These are phyloP conservation scores for Latrodectus geometricus DNA, from an alignment of 1,140 invertebrate species.

Conservation along the genomic window DNA sequence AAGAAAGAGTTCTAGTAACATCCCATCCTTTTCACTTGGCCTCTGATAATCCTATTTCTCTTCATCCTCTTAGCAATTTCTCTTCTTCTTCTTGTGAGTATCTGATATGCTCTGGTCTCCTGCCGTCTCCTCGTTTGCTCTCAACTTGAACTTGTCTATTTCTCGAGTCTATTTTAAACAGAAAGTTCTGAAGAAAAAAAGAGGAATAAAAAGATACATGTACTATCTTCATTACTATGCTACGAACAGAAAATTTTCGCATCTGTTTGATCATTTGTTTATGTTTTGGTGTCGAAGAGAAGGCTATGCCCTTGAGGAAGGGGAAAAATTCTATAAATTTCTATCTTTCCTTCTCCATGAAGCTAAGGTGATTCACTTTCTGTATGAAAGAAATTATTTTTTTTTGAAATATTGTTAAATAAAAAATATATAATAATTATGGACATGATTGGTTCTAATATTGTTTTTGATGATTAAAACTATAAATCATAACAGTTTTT, in stretches of 20 bases:
- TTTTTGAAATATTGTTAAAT: too few relatives aligned
- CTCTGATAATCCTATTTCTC: conserved; percentile 24
- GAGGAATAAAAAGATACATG: neutral
- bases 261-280: conserved; percentile 48
- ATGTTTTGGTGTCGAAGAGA: conserved; percentile 4
- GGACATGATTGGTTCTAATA: too few relatives aligned
- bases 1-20: neutral
- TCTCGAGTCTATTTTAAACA: conserved; percentile 40
- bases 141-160: conserved; percentile 26
- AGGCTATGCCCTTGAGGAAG: neutral
- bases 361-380: too few relatives aligned
- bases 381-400: too few relatives aligned
- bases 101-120: conserved; percentile 3
- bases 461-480: too few relatives aligned
- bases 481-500: too few relatives aligned
- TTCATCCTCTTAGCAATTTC: conserved; percentile 36
- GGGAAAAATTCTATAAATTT: too few relatives aligned
- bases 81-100: neutral
- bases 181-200: neutral
- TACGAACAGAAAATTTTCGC: neutral
- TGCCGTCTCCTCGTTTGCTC: conserved; percentile 18
- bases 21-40: neutral
- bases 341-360: too few relatives aligned
- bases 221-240: conserved; percentile 46
- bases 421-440: too few relatives aligned